Base-by-base conservation (phyloP, 2,113 vertebrate genomes). In the Burhinus oedicnemus region DNA sequence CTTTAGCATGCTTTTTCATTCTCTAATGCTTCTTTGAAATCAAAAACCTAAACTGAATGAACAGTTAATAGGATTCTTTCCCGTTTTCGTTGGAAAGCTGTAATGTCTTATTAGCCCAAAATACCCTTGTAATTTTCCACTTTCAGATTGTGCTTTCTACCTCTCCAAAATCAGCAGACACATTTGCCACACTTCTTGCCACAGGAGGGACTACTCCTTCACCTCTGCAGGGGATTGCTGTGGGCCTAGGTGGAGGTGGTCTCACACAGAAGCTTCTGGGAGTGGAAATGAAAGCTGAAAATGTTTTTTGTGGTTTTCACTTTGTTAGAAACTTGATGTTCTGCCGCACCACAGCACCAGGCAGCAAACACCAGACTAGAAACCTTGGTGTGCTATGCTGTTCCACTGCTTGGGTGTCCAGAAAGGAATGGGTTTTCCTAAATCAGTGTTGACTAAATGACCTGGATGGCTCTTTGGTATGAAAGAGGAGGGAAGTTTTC, bases 41-140 rank as follows among this genome's bases (percentile, higher is more conserved):
- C 5, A 89, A 90, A 78, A 72, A 68, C 8, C 27, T 36, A 47
- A 94, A 70, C 36, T 44, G 84, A 83, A 90, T n/a, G 72, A 90
- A 55, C 8, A 42, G 47, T 58, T 89, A 87, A 61, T 75, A 76
- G 52, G 34, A 58, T 69, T 36, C 52, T 87, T 84, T 92, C 70
- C 57, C 27, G 86, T 86, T 95, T 94, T 89, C 51, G 36, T 34
- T 14, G 29, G 57, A 84, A 91, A 78, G 23, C 47, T 52, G 26
- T 75, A 45, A 57, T 40, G 26, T 87, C 87, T 82, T 91, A 58
- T 42, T 88, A 87, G 58, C 62, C 42, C 30, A 75, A 84, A 92
- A 95, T 93, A 76, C 22, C 40, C 30, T 18, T 72, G 72, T 81
- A 71, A 86, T 95, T 95, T 96, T 95, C 74, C 74, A 57, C 36